phyloP scores from a whole-genome alignment of 2,113 vertebrate genomes.

The Anthoscopus minutus region DNA sequence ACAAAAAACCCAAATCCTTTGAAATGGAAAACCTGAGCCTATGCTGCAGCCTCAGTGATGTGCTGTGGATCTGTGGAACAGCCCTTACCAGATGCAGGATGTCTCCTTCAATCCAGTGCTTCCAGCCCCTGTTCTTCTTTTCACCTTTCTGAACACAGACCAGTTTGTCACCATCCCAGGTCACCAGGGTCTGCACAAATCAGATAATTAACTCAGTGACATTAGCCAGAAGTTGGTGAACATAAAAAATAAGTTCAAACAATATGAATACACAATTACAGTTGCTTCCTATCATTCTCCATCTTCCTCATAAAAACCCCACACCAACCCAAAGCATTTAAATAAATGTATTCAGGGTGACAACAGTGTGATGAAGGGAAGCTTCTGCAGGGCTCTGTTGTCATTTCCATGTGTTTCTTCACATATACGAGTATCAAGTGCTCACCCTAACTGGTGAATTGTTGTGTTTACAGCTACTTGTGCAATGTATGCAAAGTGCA shows the following conservation, averaged over 20 bases:
- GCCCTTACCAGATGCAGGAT: conserved; percentile 84
- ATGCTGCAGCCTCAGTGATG: neutral
- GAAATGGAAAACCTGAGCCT: neutral
- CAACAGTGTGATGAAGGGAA: neutral
- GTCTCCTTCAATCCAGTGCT: conserved; percentile 91
- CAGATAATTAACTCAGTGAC: neutral
- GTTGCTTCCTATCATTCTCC: neutral
- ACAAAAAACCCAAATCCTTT: neutral
- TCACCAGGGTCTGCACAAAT: conserved; percentile 78
- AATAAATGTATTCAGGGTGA: neutral
- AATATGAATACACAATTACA: neutral
- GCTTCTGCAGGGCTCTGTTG: neutral
- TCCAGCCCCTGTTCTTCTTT: conserved; percentile 93
- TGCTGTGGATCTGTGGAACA: neutral
- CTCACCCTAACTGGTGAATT: neutral
- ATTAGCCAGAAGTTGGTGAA: neutral
- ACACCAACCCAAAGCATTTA: neutral
- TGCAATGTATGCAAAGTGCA: neutral
- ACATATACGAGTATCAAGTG: neutral
- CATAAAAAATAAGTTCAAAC: neutral
- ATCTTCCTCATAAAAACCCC: neutral
- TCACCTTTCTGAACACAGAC: conserved; percentile 91
- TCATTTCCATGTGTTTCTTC: neutral
- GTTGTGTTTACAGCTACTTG: neutral
- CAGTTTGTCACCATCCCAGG: conserved; percentile 89